Conservation (phyloP, 2,888 invertebrate species). For the Aleiodes alternator region DNA sequence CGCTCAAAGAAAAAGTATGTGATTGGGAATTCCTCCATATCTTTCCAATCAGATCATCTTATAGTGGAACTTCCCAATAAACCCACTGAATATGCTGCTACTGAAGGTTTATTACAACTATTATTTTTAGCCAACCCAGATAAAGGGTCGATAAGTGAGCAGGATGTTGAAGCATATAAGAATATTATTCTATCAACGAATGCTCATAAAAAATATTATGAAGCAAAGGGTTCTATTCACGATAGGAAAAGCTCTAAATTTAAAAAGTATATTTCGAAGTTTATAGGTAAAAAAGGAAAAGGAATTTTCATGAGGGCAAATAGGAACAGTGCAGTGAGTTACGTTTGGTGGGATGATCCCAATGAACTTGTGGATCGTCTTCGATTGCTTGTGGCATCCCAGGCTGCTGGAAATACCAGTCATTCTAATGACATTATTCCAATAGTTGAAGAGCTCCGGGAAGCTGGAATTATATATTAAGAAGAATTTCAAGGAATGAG, state of each 20-base stretch:
- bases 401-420: neutral
- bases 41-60: too few species aligned
- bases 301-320: neutral
- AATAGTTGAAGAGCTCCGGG: conserved; percentile 22
- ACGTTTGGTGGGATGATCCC: conserved; percentile 9
- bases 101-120: neutral
- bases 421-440: conserved; percentile 11
- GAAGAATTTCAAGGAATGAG: neutral
- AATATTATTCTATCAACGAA: too few species aligned
- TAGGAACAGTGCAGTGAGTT: neutral
- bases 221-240: neutral
- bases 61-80: neutral
- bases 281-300: neutral
- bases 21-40: neutral
- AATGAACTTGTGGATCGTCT: conserved; percentile 17
- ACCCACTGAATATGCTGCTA: neutral
- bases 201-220: too few species aligned
- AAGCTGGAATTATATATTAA: conserved; percentile 29
- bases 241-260: neutral
- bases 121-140: too few species aligned
- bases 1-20: neutral
- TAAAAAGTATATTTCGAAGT: conserved; percentile 1
- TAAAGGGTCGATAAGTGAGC: neutral
- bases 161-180: too few species aligned
- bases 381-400: neutral